These are phyloP conservation scores for Nebria salina DNA, from an alignment of 2,888 invertebrate species.

Conservation along the genomic window DNA sequence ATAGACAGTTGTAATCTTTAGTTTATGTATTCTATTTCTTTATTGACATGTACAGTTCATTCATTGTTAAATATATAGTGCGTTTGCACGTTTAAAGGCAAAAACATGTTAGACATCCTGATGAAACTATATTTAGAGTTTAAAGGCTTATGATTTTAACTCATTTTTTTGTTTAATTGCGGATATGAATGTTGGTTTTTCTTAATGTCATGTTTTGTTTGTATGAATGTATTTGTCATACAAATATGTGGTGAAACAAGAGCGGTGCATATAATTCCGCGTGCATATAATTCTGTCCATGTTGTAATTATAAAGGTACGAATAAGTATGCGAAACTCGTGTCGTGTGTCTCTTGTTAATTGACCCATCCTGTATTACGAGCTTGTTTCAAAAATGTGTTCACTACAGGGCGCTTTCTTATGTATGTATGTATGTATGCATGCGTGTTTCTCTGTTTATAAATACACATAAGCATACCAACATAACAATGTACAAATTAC, in stretches of 20 bases:
- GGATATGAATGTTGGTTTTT: no score
- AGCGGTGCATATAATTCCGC: neutral
- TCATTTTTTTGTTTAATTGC: no score
- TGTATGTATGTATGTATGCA: no score
- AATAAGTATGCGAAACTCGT: neutral
- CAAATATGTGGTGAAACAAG: neutral
- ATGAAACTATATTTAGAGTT: no score
- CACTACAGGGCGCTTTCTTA: neutral
- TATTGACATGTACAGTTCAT: neutral
- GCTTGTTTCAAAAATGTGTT: neutral
- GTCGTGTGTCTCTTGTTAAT: neutral
- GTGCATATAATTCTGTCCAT: neutral
- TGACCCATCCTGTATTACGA: constrained; percentile 1
- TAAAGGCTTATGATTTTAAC: no score
- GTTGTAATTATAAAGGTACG: neutral
- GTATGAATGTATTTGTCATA: neutral
- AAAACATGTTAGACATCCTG: no score
- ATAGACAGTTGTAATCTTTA: no score
- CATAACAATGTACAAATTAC: neutral
- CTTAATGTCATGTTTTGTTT: no score
- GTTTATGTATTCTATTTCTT: neutral
- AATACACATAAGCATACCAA: neutral
- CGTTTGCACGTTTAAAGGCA: no score
- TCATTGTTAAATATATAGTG: neutral
- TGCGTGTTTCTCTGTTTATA: no score